Conservation (phyloP, 2,888 invertebrate genomes). For the Dasysyrphus tricinctus region DNA sequence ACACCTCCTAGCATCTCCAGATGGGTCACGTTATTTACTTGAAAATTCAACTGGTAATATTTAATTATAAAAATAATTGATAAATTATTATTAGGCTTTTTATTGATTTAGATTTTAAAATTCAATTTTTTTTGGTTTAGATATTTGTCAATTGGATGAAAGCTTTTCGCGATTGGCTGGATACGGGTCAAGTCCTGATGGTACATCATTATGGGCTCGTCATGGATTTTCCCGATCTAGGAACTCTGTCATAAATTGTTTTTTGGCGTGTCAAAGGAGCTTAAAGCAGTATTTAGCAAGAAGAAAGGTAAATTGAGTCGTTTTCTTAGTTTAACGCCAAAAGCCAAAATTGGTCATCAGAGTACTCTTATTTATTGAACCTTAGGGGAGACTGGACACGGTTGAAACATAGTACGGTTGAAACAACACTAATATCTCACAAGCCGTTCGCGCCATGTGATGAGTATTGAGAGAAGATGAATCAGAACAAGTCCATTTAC, state of each 20-base stretch:
- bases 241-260: conserved; percentile 88
- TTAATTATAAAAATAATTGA: neutral
- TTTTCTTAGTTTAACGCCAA: neutral
- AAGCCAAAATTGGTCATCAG: too few relatives aligned
- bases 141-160: conserved; percentile 81
- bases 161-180: conserved; percentile 82
- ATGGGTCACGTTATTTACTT: conserved; percentile 90
- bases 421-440: too few relatives aligned
- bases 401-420: too few relatives aligned
- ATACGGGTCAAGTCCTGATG: conserved; percentile 81
- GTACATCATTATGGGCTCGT: conserved; percentile 80
- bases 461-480: too few relatives aligned
- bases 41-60: conserved; percentile 87
- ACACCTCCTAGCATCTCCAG: conserved; percentile 91
- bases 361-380: too few relatives aligned
- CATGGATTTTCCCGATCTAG: conserved; percentile 79
- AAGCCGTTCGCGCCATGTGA: too few relatives aligned
- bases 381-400: too few relatives aligned
- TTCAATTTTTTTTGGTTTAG: conserved; percentile 72
- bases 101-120: neutral
- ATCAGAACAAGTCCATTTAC: too few relatives aligned
- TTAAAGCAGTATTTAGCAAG: conserved; percentile 92
- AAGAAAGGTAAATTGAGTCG: conserved; percentile 86
- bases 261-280: conserved; percentile 89
- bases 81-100: neutral